Evolutionary conservation across 92 coral and sea anemone genomes (phyloP), one percentile per base, ranked within the genome.

Genomic region (Siderastrea siderea): DNA sequence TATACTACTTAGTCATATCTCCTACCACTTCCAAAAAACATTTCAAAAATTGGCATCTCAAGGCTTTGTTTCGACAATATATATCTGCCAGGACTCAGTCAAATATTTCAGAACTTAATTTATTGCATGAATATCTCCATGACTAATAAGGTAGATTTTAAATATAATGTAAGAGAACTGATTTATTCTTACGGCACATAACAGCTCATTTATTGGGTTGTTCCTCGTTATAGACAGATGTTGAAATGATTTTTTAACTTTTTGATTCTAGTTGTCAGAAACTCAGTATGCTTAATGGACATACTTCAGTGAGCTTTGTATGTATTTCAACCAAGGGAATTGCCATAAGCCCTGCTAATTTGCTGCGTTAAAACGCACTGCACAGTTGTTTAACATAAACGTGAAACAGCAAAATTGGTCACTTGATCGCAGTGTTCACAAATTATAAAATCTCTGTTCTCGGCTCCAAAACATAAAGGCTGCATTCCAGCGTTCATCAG

Each of bases 401-500:
- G 0, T 26, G 38, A 26, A 26, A 26, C 38, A 26, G 38, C 38
- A 26, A 26, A 26, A 26, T 26, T 26, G 38, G 38, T 26, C 38
- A 26, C 13, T 54, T 11, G 2, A 60, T 75, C 44, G 65, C 38
- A 75, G 15, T 75, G 64, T 58, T 59, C 65, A 45, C 62, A 58
- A 58, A 58, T 52, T 54, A 75, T 75, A 38, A 58, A 3, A 57
- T 7, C 3, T 11, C 51, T 16, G 16, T 44, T 57, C n/a, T 65
- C 69, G 9, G 69, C 69, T 38, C 10, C 64, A 48, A n/a, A 47
- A 78, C 57, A 46, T 9, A 61, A 48, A 71, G 47, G 47, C 43
- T 77, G 26, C 71, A 60, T 78, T 78, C 82, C 71, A 78, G 14
- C 54, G 82, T 63, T 78, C 71, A 44, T 14, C 12, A 55, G 78